Base-by-base conservation (phyloP, 92 coral and sea anemone species). In the Muricea muricata region DNA sequence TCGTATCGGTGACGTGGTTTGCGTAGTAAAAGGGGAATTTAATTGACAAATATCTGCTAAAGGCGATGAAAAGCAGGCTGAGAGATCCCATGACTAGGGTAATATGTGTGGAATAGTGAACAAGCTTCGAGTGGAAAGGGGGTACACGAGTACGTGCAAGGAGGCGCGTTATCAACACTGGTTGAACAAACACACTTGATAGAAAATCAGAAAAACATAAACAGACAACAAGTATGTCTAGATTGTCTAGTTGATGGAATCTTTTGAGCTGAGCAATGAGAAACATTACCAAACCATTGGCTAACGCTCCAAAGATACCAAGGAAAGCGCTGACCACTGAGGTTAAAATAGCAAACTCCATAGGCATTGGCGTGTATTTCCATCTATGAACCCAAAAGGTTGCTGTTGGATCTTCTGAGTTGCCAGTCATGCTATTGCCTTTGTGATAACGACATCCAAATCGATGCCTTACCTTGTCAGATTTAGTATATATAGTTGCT, bases 201-300 rank as follows among this genome's bases (percentile, higher is more conserved):
- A 72, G 57, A 47, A 72, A 72, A 29, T 72, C 78, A 35, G 78
- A 72, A 24, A 72, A 39, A 40, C 78, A 72, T 17, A 68, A 31
- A 23, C 50, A 31, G 32, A 68, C 7, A 17, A 31, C 34, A 5
- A 33, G 15, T 33, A 68, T 34, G 24, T 68, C 75, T 48, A 68
- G 32, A 25, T 68, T 13, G 14, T 68, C 46, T 34, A 68, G 0
- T 35, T 30, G 12, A 0, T 35, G 47, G 15, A 21, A 21, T 15
- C 25, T 68, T 31, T 60, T 60, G 8, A 60, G 23, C 28, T 28
- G 15, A 10, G 34, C 8, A 23, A 60, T 60, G 28, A 60, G 17
- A 1, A 26, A 68, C 33, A 68, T 68, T 8, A 68, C 75, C 1
- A 68, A 35, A 12, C 75, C 48, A 39, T 68, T 68, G 7, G 75